Base-by-base conservation (phyloP, 2,888 invertebrate genomes). In the Cephus sareptanus region DNA sequence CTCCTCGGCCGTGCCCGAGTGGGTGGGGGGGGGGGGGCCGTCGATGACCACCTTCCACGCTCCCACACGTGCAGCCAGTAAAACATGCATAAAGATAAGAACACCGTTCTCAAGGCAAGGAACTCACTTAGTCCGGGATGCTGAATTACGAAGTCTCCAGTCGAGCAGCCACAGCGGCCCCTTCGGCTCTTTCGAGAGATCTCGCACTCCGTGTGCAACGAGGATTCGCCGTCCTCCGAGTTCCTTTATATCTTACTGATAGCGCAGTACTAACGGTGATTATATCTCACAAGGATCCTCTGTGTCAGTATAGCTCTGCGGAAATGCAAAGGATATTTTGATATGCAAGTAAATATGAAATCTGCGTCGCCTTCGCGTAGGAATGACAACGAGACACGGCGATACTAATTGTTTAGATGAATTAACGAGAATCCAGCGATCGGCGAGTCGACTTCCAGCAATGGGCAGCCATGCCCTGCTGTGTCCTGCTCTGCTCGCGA, bases 41-140 rank as follows among this genome's bases (percentile, higher is more conserved):
- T 56, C 56, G 9, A 23, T 56, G 56, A 56, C 56, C 56, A 56
- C 56, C 9, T 56, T 56, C 56, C 56, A 9, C 56, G 23, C 56
- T 56, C 9, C 56, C 23, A 56, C 56, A 56, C 56, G 23, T 3
- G 56, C 56, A 34, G 6, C 71, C 33, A 31, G 71, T 34, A 34
- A 71, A 71, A 71, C 82, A 83, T 86, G 85, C 85, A 83, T 82
- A 83, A 83, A 85, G 86, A 86, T 85, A 84, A 84, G 83, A 82
- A 83, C 76, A 83, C 76, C 73, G 80, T 76, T 80, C 77, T 82
- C 82, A 80, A 76, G 30, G 80, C 70, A 73, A 74, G 77, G 74
- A 79, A 79, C 84, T 81, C 78, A 74, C 77, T 37, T 40, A 74
- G 77, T 69, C 79, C 81, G 77, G 77, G 77, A 77, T 77, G 82